Base-by-base conservation (phyloP, 1,140 invertebrate genomes). In the Rhyacophila brunnea region DNA sequence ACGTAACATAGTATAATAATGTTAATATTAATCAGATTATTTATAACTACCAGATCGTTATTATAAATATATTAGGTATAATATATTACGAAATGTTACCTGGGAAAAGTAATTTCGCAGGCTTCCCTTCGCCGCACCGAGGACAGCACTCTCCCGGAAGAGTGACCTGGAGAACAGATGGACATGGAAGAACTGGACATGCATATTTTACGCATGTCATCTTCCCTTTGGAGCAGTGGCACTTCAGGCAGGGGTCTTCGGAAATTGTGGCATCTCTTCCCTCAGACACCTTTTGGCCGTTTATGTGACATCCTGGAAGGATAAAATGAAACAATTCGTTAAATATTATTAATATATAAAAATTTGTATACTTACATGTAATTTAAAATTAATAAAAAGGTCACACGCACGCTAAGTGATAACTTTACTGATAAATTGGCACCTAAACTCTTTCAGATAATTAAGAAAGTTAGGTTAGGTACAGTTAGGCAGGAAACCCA, bases 161-260 rank as follows among this genome's bases (percentile, higher is more conserved):
- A 34, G 83, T 81, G 17, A 82, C 74, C 63, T 90, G 87, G 50
- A 85, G 85, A 6, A 80, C 76, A 42, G 75, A 66, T 18, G 87
- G 83, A 72, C 93, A 95, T 14, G 89, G 85, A 4, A 95, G 77
- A 2, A 91, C 89, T 1, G 91, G 90, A 71, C 93, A 96, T 1
- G 90, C 88, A 52, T 87, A 85, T 69, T 93, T 93, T 2, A 83
- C 79, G 72, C 93, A 96, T 1, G 86, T 87, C 67, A 95, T 78
- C 20, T 83, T 79, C 7, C 87, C 87, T n/a, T 80, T 78, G 49
- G 85, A 80, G 73, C 94, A 96, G 52, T 86, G 84, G 72, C 94
- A 96, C 53, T 87, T 87, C 34, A 95, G 77, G 71, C 93, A 96
- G 0, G 92, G 91, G 77, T 96, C 93, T 66, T 90, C 87, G 34